Percentiles rank a stretch among this genome's conserved stretches.
phyloP scores from a whole-genome alignment of 2,888 invertebrate genomes.

The Deilephila elpenor region DNA sequence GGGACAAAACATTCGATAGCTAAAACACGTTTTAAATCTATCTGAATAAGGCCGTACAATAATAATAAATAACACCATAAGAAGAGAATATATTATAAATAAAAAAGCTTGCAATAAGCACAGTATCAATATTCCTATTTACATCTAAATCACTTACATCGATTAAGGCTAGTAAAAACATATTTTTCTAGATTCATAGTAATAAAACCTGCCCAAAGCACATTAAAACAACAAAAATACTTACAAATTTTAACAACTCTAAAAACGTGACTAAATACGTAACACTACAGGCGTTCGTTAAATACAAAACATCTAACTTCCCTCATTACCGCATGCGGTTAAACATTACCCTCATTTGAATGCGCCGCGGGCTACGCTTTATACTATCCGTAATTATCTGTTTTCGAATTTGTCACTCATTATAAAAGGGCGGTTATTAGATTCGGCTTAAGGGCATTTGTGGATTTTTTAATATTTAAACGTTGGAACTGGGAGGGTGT shows the following conservation, averaged over 20 bases:
- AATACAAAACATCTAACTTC: background rate
- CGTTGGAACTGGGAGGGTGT: background rate
- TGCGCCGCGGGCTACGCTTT: slow-evolving; percentile 71
- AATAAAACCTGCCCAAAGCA: too few species aligned
- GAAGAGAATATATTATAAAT: too few species aligned
- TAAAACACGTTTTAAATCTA: too few species aligned
- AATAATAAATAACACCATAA: too few species aligned
- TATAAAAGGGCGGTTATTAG: slow-evolving; percentile 68
- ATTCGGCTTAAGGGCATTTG: slow-evolving; percentile 76
- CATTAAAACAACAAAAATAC: background rate
- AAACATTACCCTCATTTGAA: slow-evolving; percentile 66
- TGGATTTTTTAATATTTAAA: slow-evolving; percentile 26
- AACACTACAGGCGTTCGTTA: background rate
- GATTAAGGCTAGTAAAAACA: too few species aligned
- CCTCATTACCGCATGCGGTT: slow-evolving; percentile 27
- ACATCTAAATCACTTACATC: too few species aligned
- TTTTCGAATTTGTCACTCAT: slow-evolving; percentile 71
- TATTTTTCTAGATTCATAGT: too few species aligned
- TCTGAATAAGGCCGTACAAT: too few species aligned
- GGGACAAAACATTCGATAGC: too few species aligned
- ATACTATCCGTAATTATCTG: slow-evolving; percentile 81
- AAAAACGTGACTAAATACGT: background rate
- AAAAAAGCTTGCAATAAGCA: too few species aligned
- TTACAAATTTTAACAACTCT: background rate
- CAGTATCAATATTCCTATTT: too few species aligned